Percentiles rank a stretch among this genome's conserved stretches.
Conservation (phyloP, 2,888 invertebrate species). For the Lithophane leautieri region DNA sequence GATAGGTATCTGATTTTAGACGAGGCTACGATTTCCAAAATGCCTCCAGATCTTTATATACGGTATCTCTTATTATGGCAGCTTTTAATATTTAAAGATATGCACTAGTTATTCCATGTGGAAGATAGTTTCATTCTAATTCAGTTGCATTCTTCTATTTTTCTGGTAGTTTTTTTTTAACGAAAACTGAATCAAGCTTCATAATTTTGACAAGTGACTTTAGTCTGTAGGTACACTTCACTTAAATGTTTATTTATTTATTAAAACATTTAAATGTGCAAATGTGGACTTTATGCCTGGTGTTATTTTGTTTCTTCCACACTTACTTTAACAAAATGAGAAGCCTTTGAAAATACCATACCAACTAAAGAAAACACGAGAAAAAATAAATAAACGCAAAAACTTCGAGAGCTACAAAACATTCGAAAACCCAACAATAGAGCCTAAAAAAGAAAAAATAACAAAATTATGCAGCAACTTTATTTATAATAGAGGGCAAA, state of each 20-base stretch:
- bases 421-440: neutral
- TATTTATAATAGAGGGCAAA: conserved; percentile 12
- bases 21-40: neutral
- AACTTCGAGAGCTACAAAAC: neutral
- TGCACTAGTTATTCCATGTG: neutral
- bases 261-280: neutral
- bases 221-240: neutral
- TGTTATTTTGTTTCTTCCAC: neutral
- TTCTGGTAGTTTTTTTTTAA: neutral
- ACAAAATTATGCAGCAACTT: neutral
- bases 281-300: neutral
- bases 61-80: neutral
- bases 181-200: neutral
- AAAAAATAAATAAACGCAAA: conserved; percentile 1
- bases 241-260: neutral
- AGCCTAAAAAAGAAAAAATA: neutral
- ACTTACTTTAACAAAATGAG: neutral
- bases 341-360: too few species aligned
- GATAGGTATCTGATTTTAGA: conserved; percentile 8
- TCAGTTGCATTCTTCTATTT: neutral
- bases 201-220: neutral
- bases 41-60: neutral
- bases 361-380: neutral
- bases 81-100: neutral
- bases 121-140: neutral